Evolutionary conservation across 92 coral and sea anemone species (phyloP).

Genomic region (Blastomussa wellsi): DNA sequence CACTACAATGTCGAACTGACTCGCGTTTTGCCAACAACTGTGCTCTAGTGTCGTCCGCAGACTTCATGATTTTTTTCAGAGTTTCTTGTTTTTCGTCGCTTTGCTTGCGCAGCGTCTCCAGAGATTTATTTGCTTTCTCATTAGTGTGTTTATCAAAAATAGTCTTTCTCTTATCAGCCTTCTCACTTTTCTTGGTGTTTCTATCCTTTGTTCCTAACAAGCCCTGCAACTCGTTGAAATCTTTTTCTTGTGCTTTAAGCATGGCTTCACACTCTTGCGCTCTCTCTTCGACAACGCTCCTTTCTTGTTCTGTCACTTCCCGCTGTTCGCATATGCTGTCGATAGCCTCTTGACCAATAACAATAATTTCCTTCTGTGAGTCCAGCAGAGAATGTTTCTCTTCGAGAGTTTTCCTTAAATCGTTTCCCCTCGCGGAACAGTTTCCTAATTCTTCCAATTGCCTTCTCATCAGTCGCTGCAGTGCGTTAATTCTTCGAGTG

Average conservation of each 20-base stretch:
- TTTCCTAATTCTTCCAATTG: constrained; percentile 62
- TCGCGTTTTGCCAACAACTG: constrained; percentile 47
- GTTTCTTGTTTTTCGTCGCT: constrained; percentile 74
- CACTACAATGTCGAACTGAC: constrained; percentile 52
- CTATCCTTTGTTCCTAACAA: constrained; percentile 24
- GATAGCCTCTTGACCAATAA: constrained; percentile 61
- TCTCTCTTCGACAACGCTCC: constrained; percentile 58
- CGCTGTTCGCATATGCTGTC: constrained; percentile 47
- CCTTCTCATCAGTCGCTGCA: constrained; percentile 57
- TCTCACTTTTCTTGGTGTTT: constrained; percentile 13
- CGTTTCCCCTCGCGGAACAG: constrained; percentile 44
- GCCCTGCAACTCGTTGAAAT: constrained; percentile 46
- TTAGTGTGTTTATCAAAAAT: constrained; percentile 62
- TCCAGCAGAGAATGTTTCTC: constrained; percentile 60
- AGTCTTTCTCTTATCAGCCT: constrained; percentile 53
- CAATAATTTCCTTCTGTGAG: constrained; percentile 68
- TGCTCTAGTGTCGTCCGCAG: constrained; percentile 39
- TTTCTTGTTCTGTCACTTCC: constrained; percentile 46
- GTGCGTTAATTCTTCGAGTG: constrained; percentile 43
- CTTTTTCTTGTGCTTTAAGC: constrained; percentile 55
- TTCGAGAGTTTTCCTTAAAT: constrained; percentile 44
- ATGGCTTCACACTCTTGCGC: constrained; percentile 57
- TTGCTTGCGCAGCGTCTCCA: constrained; percentile 59
- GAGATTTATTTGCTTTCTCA: constrained; percentile 58
- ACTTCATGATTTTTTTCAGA: constrained; percentile 50